Conservation (phyloP, 2,888 invertebrate species). For the Volucella inflata region DNA sequence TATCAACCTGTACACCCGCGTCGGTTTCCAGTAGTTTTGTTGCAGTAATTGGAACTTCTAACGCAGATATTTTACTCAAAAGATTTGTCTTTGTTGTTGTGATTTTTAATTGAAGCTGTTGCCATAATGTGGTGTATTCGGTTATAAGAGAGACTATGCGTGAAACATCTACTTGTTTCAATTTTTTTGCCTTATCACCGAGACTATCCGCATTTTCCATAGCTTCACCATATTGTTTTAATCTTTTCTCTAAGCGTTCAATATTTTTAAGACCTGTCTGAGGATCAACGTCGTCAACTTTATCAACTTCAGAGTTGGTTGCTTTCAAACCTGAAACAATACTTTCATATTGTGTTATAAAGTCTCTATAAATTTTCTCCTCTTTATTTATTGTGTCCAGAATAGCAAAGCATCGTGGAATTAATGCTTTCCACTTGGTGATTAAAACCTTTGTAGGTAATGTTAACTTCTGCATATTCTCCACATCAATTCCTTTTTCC, state of each 20-base stretch:
- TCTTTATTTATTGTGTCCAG: conserved; percentile 86
- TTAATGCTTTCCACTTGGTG: conserved; percentile 87
- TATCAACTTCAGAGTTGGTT: conserved; percentile 88
- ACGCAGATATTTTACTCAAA: conserved; percentile 81
- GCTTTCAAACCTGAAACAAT: conserved; percentile 89
- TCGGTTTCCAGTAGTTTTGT: conserved; percentile 91
- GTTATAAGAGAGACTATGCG: conserved; percentile 86
- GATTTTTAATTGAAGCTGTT: conserved; percentile 86
- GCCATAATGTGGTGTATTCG: conserved; percentile 88
- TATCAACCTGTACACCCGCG: conserved; percentile 92
- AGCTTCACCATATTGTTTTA: conserved; percentile 84
- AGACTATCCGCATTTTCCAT: conserved; percentile 86
- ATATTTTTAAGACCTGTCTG: conserved; percentile 79
- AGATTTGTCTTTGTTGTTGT: conserved; percentile 83
- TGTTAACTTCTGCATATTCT: conserved; percentile 87
- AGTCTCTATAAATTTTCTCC: conserved; percentile 87
- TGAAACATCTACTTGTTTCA: conserved; percentile 85
- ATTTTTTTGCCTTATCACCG: conserved; percentile 86
- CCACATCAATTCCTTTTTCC: conserved; percentile 88
- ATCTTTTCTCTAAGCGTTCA: conserved; percentile 85
- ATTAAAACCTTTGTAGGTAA: conserved; percentile 86
- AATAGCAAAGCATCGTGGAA: conserved; percentile 86
- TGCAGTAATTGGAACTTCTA: conserved; percentile 88
- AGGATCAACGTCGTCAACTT: conserved; percentile 84
- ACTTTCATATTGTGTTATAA: conserved; percentile 88